These are phyloP conservation scores for Clostera curtula DNA, from an alignment of 2,888 invertebrate genomes.

Conservation along the genomic window DNA sequence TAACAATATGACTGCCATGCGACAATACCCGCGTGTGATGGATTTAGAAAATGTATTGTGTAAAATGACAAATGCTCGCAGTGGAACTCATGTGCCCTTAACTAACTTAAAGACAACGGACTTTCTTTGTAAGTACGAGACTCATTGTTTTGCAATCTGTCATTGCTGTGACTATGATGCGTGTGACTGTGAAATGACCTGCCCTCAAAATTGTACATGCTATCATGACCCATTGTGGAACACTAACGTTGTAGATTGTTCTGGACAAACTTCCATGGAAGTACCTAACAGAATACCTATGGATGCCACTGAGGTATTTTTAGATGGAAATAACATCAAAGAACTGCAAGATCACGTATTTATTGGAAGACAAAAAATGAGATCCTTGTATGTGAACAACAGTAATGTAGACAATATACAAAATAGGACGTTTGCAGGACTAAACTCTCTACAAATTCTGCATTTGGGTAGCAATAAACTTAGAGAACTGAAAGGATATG, in stretches of 20 bases:
- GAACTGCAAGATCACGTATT: conserved; percentile 91
- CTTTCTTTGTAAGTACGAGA: conserved; percentile 93
- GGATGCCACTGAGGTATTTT: conserved; percentile 94
- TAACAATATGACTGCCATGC: conserved; percentile 87
- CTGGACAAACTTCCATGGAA: conserved; percentile 83
- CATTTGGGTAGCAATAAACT: conserved; percentile 92
- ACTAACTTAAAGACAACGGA: conserved; percentile 86
- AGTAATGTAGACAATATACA: conserved; percentile 89
- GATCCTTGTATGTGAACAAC: conserved; percentile 88
- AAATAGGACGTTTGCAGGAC: conserved; percentile 92
- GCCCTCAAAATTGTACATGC: conserved; percentile 94
- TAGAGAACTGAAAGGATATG: conserved; percentile 85
- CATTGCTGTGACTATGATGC: conserved; percentile 97
- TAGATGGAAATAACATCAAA: conserved; percentile 92
- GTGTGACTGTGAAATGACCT: conserved; percentile 98
- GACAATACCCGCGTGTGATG: conserved; percentile 91
- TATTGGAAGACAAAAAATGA: conserved; percentile 92
- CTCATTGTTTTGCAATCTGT: conserved; percentile 95
- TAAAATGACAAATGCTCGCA: conserved; percentile 88
- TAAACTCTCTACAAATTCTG: conserved; percentile 84
- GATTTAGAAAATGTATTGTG: conserved; percentile 93
- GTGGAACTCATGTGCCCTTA: conserved; percentile 85
- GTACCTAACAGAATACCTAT: conserved; percentile 92
- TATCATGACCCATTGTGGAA: conserved; percentile 96
- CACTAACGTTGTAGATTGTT: conserved; percentile 94